phyloP scores from a whole-genome alignment of 2,797 vertebrate genomes.

The Merluccius polli region DNA sequence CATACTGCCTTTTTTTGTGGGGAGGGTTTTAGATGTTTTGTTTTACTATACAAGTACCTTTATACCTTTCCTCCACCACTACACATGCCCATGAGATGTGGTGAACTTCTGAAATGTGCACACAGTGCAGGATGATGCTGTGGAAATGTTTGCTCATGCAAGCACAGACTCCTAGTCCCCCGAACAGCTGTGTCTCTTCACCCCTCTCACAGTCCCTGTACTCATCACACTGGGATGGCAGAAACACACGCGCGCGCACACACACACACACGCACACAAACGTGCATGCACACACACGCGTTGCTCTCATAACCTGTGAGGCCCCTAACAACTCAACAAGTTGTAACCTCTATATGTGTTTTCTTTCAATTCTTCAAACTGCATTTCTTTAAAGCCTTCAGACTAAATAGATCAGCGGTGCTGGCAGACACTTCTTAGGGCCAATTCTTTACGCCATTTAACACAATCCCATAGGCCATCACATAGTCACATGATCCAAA shows the following conservation, averaged over 20 bases:
- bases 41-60: no score
- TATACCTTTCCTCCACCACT: constrained; percentile 27
- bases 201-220: constrained; percentile 47
- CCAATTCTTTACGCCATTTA: not conserved
- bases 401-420: no score
- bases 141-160: constrained; percentile 43
- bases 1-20: not conserved
- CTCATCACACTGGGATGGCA: constrained; percentile 30
- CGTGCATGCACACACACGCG: not conserved
- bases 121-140: constrained; percentile 41
- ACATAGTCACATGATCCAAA: not conserved
- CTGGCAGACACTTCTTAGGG: no score
- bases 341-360: constrained; percentile 6
- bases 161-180: constrained; percentile 35
- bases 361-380: not conserved
- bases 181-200: constrained; percentile 52
- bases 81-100: constrained; percentile 15
- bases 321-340: constrained; percentile 19
- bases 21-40: not conserved
- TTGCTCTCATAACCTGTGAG: not conserved
- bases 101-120: constrained; percentile 45
- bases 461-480: not conserved
- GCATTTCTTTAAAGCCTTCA: no score
- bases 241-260: constrained; percentile 3
- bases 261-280: constrained; percentile 6